These are phyloP conservation scores for Peromyscus eremicus DNA, from an alignment of 2,797 vertebrate genomes.

Conservation along the genomic window DNA sequence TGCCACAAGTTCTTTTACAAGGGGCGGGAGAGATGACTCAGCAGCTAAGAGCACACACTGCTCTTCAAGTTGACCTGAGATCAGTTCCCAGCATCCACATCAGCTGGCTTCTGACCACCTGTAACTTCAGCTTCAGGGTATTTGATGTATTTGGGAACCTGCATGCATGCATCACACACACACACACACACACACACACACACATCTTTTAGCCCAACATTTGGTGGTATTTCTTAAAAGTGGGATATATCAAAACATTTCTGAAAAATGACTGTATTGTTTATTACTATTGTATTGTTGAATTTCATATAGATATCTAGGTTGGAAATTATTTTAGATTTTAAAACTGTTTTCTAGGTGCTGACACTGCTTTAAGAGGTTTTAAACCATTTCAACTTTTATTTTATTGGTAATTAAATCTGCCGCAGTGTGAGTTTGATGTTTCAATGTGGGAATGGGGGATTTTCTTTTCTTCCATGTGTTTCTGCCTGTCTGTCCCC, in stretches of 20 bases:
- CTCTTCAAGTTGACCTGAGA: background rate
- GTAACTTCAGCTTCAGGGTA: background rate
- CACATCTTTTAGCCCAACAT: background rate
- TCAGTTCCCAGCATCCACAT: background rate
- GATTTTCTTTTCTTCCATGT: background rate
- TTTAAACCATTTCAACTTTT: background rate
- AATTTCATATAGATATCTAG: background rate
- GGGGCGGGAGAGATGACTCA: background rate
- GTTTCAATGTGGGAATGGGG: background rate
- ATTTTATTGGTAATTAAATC: background rate
- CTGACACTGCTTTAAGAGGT: background rate
- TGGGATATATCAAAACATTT: background rate
- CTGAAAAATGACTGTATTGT: background rate
- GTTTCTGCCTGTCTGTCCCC: background rate
- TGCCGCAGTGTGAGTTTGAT: background rate
- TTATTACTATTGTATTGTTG: slow-evolving; percentile 11
- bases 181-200: background rate
- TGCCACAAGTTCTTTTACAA: background rate
- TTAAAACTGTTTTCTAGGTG: background rate
- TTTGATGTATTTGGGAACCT: background rate
- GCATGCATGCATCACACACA: too few relatives aligned
- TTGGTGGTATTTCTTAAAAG: background rate
- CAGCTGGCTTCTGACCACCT: background rate
- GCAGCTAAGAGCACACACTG: background rate
- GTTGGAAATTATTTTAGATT: background rate